These are phyloP conservation scores for Heliconius aoede DNA, from an alignment of 2,888 invertebrate species.

Conservation along the genomic window DNA sequence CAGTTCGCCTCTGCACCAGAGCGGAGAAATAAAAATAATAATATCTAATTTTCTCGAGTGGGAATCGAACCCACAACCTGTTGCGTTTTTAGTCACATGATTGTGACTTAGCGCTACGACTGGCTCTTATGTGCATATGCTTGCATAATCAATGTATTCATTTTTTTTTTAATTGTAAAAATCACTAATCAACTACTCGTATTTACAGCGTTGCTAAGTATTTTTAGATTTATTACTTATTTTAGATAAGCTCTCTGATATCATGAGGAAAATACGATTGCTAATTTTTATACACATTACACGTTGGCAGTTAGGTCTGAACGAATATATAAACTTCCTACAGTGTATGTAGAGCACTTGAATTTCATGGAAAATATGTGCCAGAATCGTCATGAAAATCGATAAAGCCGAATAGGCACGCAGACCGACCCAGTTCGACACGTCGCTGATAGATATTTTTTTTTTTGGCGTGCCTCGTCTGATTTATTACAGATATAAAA, in stretches of 20 bases:
- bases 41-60: no score
- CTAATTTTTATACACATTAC: slow-evolving; percentile 1
- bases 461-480: slow-evolving; percentile 63
- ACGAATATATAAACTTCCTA: background rate
- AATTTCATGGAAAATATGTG: slow-evolving; percentile 34
- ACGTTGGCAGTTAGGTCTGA: no score
- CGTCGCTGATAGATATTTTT: slow-evolving; percentile 65
- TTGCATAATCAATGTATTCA: background rate
- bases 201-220: background rate
- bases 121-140: no score
- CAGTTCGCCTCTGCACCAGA: no score
- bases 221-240: background rate
- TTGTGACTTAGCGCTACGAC: no score
- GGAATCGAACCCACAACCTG: no score
- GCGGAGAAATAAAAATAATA: no score
- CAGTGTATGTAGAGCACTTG: slow-evolving; percentile 21
- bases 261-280: background rate
- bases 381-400: slow-evolving; percentile 47
- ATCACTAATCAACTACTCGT: background rate
- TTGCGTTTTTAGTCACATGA: no score
- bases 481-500: slow-evolving; percentile 78
- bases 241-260: background rate
- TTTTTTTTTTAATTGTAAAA: background rate
- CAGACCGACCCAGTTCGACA: slow-evolving; percentile 67
- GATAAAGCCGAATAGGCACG: slow-evolving; percentile 56